phyloP scores from a whole-genome alignment of 2,888 invertebrate genomes.

The Aphodius sticticus region DNA sequence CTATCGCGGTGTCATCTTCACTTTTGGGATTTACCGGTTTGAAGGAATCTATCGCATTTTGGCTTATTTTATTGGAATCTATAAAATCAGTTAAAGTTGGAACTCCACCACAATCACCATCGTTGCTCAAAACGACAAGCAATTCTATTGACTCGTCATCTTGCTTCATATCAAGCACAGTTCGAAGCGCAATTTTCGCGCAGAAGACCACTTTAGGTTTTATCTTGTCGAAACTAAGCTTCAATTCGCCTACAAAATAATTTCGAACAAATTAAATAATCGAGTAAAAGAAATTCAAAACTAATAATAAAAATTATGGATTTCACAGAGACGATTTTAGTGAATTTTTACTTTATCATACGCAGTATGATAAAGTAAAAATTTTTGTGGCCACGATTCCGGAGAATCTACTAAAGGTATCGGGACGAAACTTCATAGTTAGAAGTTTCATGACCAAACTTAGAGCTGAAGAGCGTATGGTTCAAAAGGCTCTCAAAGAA shows the following conservation, averaged over 20 bases:
- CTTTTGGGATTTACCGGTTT: conserved; percentile 24
- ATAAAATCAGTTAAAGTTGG: not conserved
- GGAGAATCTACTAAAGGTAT: too few relatives aligned
- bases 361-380: too few relatives aligned
- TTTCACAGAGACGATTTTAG: too few relatives aligned
- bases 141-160: conserved; percentile 16
- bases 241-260: conserved; percentile 39
- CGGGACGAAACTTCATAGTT: too few relatives aligned
- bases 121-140: not conserved
- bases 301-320: too few relatives aligned
- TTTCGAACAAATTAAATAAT: too few relatives aligned
- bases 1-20: conserved; percentile 42
- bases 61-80: not conserved
- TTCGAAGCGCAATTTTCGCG: conserved; percentile 60
- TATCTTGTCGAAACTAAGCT: conserved; percentile 54
- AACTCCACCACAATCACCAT: not conserved
- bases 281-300: too few relatives aligned
- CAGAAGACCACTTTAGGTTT: conserved; percentile 45
- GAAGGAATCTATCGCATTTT: not conserved
- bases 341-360: too few relatives aligned
- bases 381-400: too few relatives aligned
- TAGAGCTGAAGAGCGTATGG: too few relatives aligned
- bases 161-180: conserved; percentile 62
- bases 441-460: too few relatives aligned
- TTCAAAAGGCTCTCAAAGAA: too few relatives aligned